Percentiles rank a stretch among this genome's conserved stretches.
These are phyloP conservation scores for Helogale parvula DNA, from an alignment of 2,113 vertebrate genomes.

Conservation along the genomic window DNA sequence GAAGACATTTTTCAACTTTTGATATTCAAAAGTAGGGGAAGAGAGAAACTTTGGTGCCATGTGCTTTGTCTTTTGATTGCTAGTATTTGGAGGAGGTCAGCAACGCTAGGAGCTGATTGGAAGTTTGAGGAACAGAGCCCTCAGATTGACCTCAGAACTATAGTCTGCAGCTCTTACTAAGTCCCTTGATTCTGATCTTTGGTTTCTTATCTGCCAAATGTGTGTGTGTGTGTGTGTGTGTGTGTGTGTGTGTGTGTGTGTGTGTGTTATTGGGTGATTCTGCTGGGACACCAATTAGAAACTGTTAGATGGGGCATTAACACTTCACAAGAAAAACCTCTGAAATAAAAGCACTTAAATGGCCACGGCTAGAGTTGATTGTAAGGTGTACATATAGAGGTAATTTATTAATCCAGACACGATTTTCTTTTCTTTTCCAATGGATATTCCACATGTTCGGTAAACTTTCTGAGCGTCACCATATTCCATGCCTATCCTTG, in stretches of 20 bases:
- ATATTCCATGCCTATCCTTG: not conserved
- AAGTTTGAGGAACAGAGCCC: not conserved
- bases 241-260: not conserved
- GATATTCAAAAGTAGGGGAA: not conserved
- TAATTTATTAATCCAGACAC: not conserved
- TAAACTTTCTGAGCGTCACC: not conserved
- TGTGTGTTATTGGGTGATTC: not conserved
- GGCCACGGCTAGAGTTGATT: not conserved
- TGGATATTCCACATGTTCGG: not conserved
- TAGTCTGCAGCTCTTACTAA: not conserved
- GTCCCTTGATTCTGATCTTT: not conserved
- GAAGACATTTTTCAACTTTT: not conserved
- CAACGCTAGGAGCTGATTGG: not conserved
- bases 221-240: rapidly evolving
- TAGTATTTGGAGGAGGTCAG: not conserved
- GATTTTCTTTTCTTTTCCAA: slow-evolving; percentile 14
- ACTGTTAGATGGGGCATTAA: not conserved
- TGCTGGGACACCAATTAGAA: not conserved
- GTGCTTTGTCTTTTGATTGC: not conserved
- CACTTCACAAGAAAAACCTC: not conserved
- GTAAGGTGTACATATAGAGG: not conserved
- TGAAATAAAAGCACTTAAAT: not conserved
- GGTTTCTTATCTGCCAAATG: not conserved
- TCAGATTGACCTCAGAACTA: not conserved
- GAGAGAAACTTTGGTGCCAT: too few relatives aligned